Conservation (phyloP, 2,113 vertebrate genomes). For the Saccopteryx bilineata region DNA sequence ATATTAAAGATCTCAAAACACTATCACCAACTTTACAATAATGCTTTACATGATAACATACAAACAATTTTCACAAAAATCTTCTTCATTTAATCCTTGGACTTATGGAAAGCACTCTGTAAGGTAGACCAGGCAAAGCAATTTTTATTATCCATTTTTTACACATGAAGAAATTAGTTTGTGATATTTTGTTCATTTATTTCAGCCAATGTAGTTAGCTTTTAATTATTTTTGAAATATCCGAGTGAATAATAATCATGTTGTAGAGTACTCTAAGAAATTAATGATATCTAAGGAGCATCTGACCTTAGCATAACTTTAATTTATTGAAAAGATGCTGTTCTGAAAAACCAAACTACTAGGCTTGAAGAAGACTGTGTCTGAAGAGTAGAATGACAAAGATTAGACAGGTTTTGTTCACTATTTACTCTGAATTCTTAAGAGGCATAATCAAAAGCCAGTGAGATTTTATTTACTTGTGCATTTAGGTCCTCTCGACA, state of each 20-base stretch:
- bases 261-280: not conserved
- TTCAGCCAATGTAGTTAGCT: not conserved
- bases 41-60: not conserved
- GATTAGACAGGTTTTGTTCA: not conserved
- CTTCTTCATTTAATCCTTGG: conserved; percentile 44
- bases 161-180: conserved; percentile 1
- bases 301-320: conserved; percentile 3
- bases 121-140: not conserved
- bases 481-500: not conserved
- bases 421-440: conserved; percentile 19
- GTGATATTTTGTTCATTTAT: conserved; percentile 57
- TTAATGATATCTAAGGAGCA: not conserved
- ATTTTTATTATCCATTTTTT: conserved; percentile 42
- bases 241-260: conserved; percentile 59
- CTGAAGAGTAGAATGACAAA: not conserved
- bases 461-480: conserved; percentile 5
- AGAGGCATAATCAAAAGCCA: conserved; percentile 20
- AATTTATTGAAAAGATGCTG: conserved; percentile 57
- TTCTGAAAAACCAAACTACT: conserved; percentile 2
- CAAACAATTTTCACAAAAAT: not conserved
- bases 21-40: not conserved
- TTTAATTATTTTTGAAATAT: conserved; percentile 58
- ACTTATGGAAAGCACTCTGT: not conserved
- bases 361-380: conserved; percentile 20
- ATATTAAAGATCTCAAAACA: not conserved